Conservation (phyloP, 2,888 invertebrate genomes). For the Microplitis deprimator region DNA sequence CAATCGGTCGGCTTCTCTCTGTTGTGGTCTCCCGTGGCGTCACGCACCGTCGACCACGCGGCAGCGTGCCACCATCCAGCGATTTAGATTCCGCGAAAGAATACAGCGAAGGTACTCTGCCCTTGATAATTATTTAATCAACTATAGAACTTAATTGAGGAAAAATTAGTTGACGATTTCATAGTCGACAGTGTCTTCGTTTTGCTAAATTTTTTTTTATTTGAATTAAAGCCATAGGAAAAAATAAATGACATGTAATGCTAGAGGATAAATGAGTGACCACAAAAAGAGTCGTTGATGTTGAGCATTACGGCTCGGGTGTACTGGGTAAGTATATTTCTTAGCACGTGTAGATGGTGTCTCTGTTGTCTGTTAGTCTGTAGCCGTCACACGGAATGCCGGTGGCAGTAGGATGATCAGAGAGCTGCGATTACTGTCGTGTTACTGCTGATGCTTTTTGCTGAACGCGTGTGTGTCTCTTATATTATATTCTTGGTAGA, state of each 20-base stretch:
- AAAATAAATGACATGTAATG: not conserved
- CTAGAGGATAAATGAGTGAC: constrained; percentile 27
- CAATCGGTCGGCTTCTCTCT: constrained; percentile 59
- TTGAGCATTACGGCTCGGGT: not conserved
- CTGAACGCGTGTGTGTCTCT: constrained; percentile 37
- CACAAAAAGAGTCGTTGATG: constrained; percentile 46
- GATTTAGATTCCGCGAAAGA: not conserved
- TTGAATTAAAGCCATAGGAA: not conserved
- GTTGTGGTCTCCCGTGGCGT: constrained; percentile 63
- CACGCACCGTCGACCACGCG: constrained; percentile 64
- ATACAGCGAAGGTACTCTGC: not conserved
- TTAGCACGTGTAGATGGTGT: constrained; percentile 33
- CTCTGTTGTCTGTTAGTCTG: constrained; percentile 3
- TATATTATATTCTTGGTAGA: not conserved
- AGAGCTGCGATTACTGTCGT: constrained; percentile 59
- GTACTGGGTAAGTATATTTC: constrained; percentile 16
- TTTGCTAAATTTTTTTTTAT: too few species aligned
- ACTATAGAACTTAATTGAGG: too few species aligned
- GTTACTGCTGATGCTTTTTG: constrained; percentile 48
- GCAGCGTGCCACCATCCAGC: constrained; percentile 45
- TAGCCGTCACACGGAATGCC: constrained; percentile 44
- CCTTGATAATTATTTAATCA: not conserved
- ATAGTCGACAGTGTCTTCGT: too few species aligned
- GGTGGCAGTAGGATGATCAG: constrained; percentile 58
- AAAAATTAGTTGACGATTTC: too few species aligned